Base-by-base conservation (phyloP, 2,797 vertebrate species). In the Gila robusta region DNA sequence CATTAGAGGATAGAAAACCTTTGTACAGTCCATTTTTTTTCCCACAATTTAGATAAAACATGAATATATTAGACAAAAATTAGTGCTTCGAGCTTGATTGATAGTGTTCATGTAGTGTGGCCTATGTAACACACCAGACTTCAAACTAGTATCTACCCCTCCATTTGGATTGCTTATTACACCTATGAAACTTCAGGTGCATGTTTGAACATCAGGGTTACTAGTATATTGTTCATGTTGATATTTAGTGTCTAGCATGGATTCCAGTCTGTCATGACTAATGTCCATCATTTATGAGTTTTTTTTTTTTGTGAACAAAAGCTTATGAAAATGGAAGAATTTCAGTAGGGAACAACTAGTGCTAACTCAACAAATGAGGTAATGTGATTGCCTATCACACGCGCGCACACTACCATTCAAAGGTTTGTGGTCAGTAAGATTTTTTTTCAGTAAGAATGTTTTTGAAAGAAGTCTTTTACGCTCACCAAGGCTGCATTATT, bases 31-130 rank as follows among this genome's bases (percentile, higher is more conserved):
- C 95, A 97, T 94, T 44, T 49, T 44, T 49, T 1, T 93, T 96
- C 62, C 26, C 96, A 96, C 94, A 93, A 94, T 97, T 94, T 96
- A 94, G 95, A 94, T 96, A 95, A 96, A 96, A 97, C 92, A 83
- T 91, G 91, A 91, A 96, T 94, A 96, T 92, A 91, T 95, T 91
- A 92, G 91, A 97, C 95, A 95, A 96, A 96, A 97, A 97, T 97
- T 97, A 97, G 98, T 98, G 98, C 97, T 98, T 98, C 97, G 94
- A 97, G 95, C 95, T 97, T 96, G 96, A 95, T 88, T 96, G 96
- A 95, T 88, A 97, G 95, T 96, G 95, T 97, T 96, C 95, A 96
- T 95, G 97, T 93, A 96, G 72, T 77, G 66, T 73, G 21, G 21
- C 52, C 54, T 96, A 90, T 92, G 87, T 81, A 56, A 41, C 37